These are phyloP conservation scores for Porites cylindrica DNA, from an alignment of 92 coral and sea anemone species.

Conservation along the genomic window DNA sequence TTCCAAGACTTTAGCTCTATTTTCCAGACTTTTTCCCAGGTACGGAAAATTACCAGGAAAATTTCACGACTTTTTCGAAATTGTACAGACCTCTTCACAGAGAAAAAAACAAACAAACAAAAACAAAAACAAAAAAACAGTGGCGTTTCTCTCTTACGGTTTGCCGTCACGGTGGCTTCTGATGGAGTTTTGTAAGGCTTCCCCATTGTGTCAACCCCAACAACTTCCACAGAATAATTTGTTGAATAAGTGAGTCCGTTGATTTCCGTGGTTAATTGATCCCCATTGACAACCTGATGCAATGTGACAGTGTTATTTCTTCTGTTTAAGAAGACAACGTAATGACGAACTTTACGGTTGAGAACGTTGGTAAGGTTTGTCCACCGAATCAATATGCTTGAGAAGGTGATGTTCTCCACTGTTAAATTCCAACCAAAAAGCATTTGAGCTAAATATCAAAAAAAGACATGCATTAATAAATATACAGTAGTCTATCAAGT, in stretches of 20 bases:
- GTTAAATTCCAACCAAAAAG: neutral
- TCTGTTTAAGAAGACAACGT: neutral
- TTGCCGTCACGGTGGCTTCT: neutral
- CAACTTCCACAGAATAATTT: neutral
- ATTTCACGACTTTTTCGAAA: no score
- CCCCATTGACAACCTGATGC: neutral
- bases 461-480: neutral
- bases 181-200: neutral
- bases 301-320: neutral
- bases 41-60: no score
- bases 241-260: slow-evolving; percentile 4
- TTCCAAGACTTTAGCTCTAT: no score
- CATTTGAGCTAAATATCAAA: neutral
- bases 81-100: no score
- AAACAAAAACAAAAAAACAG: no score
- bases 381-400: neutral
- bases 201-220: slow-evolving; percentile 10
- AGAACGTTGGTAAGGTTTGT: neutral
- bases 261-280: neutral
- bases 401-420: neutral
- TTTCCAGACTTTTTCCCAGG: no score
- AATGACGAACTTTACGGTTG: neutral
- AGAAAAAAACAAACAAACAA: no score
- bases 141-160: neutral
- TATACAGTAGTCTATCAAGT: neutral